Evolutionary conservation across 2,113 vertebrate species (phyloP), one percentile per base, ranked within the genome.

Genomic region (Laticauda laticaudata): DNA sequence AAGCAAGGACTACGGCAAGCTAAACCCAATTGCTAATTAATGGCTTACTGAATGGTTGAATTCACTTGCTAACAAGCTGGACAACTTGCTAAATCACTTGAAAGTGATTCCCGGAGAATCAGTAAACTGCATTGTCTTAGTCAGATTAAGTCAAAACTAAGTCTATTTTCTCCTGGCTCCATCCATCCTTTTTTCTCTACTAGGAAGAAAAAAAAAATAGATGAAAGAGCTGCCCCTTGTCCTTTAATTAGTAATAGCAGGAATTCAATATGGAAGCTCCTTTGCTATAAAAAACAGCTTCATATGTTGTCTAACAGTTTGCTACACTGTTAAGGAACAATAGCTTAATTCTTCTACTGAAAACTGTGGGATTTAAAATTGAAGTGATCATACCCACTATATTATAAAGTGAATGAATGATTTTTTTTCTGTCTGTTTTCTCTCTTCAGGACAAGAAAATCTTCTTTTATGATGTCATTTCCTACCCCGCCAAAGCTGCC

Each of bases 391-490:
- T 48, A 56, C 12, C 14, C 6, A 86, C n/a, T n/a, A 86, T 64
- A 61, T 7, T 54, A 34, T 26, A 53, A 21, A 59, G n/a, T 90
- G n/a, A 11, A 85, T 23, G 2, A 81, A 75, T 89, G 61, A 24
- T 34, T 64, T 93, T 29, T 61, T 57, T 1, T 51, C 48, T 9
- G 14, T 81, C 26, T 87, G 0, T 5, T 0, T 56, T 95, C 20
- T 92, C 95, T 93, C 69, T 94, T 53, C 69, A 95, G 93, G 86
- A 29, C 5, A 93, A 88, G 91, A 88, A 2, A 34, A 51, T 93
- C 88, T 94, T 92, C 93, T 88, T 95, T 29, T 92, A 94, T 92
- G 95, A 92, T 93, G 89, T 95, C 0, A 92, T 95, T 93, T 97
- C 94, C 69, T 95, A 45, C 90, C 95, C 96, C 92, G 92, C 94